Base-by-base conservation (phyloP, 2,113 vertebrate species). In the Oryzias javanicus region DNA sequence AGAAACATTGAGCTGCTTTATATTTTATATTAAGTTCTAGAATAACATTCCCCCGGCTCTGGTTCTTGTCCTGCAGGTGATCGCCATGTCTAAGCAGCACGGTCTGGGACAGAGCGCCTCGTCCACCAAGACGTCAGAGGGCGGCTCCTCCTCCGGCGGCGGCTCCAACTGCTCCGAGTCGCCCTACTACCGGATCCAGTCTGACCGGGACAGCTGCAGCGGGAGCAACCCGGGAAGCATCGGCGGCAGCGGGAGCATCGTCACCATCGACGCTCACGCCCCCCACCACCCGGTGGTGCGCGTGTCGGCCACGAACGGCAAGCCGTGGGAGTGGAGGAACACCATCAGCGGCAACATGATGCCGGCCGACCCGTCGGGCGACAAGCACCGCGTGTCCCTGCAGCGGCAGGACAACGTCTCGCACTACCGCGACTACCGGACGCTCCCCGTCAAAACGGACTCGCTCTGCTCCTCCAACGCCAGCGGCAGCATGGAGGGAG, bases 261-360 rank as follows among this genome's bases (percentile, higher is more conserved):
- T 98, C 71, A 98, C 97, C 4, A 93, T 98, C 0, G 97, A 98
- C 0, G 96, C 96, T 1, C 96, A 97, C 0, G 97, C 95, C 0
- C 95, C 95, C 0, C 97, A 98, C 72, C 95, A 98, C 77, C 96
- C 96, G 0, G 91, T 98, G 5, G 94, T 98, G 4, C 95, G 95
- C 22, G 89, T 98, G 46, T 94, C 96, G 0, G 90, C 96, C 0
- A 90, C 87, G 2, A 95, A 94, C 0, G 93, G 90, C 3, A 90
- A 90, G 35, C 89, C 89, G 6, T 92, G 95, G 84, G 94, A 97
- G 66, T 98, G 96, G 97, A 95, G 95, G 55, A 89, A 90, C 20
- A 90, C 90, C 20, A 84, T 88, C 22, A 91, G 90, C 4, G 91
- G 90, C 0, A 81, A 89, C 64, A 84, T 87, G 84, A 71, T 79